Evolutionary conservation across 2,888 invertebrate genomes (phyloP).

Genomic region (Tribolium freemani): DNA sequence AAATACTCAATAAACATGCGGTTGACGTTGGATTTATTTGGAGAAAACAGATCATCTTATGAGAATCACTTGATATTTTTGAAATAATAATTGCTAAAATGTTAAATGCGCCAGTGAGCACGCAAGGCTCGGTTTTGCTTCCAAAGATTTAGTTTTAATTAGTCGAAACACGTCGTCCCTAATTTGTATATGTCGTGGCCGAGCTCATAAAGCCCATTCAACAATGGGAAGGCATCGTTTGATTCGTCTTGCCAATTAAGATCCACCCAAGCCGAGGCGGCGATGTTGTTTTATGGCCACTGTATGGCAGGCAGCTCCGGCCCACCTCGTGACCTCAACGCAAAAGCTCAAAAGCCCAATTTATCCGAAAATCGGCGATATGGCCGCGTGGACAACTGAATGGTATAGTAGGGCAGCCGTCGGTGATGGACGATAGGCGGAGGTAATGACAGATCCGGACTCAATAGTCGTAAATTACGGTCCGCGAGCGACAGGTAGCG

Average conservation of each 20-base stretch:
- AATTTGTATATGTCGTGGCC: background rate
- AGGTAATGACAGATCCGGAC: slow-evolving; percentile 62
- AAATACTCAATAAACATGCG: too few species aligned
- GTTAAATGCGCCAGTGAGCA: too few species aligned
- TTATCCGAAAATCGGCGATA: slow-evolving; percentile 50
- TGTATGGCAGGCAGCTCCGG: slow-evolving; percentile 47
- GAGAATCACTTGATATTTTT: too few species aligned
- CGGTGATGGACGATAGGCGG: slow-evolving; percentile 61
- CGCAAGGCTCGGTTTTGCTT: background rate
- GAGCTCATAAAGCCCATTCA: slow-evolving; percentile 32
- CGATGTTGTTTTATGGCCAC: slow-evolving; percentile 55
- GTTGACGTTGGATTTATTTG: too few species aligned
- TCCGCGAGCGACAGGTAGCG: slow-evolving; percentile 61
- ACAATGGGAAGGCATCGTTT: slow-evolving; percentile 57
- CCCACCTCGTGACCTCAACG: background rate
- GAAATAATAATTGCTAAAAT: too few species aligned
- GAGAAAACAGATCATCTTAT: too few species aligned
- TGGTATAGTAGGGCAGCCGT: slow-evolving; percentile 55
- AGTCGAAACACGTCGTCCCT: background rate
- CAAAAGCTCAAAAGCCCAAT: slow-evolving; percentile 7
- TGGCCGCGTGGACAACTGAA: slow-evolving; percentile 59
- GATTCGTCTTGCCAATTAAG: slow-evolving; percentile 62
- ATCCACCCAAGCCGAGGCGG: slow-evolving; percentile 58
- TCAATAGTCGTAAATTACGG: slow-evolving; percentile 63
- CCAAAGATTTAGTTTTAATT: background rate